These are phyloP conservation scores for Andrena marginata DNA, from an alignment of 2,888 invertebrate species.

Conservation along the genomic window DNA sequence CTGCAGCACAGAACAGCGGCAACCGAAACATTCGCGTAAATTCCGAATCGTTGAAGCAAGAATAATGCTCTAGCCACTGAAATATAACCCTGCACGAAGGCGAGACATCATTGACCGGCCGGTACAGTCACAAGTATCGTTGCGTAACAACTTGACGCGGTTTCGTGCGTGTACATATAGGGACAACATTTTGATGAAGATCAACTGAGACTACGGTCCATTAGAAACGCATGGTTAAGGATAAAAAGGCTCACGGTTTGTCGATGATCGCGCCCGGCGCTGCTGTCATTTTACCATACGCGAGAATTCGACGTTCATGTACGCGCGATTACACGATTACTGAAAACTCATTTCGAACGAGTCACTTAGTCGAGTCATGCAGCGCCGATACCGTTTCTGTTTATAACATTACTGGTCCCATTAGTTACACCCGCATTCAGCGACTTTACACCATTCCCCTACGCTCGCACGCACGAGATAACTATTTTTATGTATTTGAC, in stretches of 20 bases:
- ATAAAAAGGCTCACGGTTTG: constrained; percentile 51
- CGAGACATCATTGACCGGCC: constrained; percentile 14
- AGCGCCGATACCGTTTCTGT: not conserved
- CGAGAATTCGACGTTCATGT: not conserved
- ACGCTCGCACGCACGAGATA: constrained; percentile 16
- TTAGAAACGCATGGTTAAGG: constrained; percentile 30
- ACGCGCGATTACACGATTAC: not conserved
- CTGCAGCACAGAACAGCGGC: not conserved
- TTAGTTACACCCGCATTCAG: not conserved
- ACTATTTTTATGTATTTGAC: not conserved
- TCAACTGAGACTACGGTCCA: constrained; percentile 1
- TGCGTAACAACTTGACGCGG: constrained; percentile 41
- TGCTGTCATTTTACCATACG: constrained; percentile 46
- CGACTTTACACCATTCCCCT: constrained; percentile 31
- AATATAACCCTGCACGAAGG: not conserved
- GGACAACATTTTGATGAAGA: constrained; percentile 4
- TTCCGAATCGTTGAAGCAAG: not conserved
- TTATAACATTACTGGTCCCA: constrained; percentile 20
- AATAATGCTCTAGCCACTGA: not conserved
- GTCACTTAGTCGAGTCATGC: not conserved
- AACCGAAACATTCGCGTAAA: constrained; percentile 4
- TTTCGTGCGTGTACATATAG: not conserved
- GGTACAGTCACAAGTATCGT: constrained; percentile 5
- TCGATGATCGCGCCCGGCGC: constrained; percentile 27
- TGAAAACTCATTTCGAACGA: constrained; percentile 5